Evolutionary conservation across 1,140 invertebrate species (phyloP), one percentile per base, ranked within the genome.

Genomic region (Calycopis cecrops): DNA sequence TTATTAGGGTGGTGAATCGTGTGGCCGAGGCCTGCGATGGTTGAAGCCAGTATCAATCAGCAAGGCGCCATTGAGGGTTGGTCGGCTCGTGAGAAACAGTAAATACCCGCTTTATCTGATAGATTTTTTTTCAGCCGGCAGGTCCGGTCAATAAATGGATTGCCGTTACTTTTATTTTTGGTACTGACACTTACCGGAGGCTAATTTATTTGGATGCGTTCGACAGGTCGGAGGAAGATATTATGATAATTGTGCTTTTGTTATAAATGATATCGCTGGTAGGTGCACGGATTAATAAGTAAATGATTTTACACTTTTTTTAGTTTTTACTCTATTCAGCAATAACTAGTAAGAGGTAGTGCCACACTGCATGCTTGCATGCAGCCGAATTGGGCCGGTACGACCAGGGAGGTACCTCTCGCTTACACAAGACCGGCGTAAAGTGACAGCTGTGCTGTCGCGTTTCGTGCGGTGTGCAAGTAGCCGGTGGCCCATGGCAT

Each of bases 101-200:
- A 87, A 87, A 87, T 85, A 87, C 78, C 73, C 77, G 71, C 66
- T 78, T 87, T 87, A 87, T 87, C 83, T 76, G 76, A 85, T 82
- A 79, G 71, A 76, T 64, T 81, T 85, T 83, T 84, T 85, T 85
- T 77, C 58, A 76, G 71, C 67, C 78, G 70, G 73, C 77, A 69
- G 79, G 81, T 85, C 81, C 79, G 62, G 71, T 80, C 83, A 80
- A 83, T 87, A 84, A 87, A 85, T 85, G 79, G 79, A 77, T 87
- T 84, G 69, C 81, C 79, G 81, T 87, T 87, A 87, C 61, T 68
- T 85, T 86, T 85, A 80, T 83, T 86, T 82, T 82, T 78, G 68
- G 62, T 71, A 66, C 66, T 61, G 68, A 69, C 60, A 62, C 76
- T 79, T 60, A 51, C 52, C 71, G 79, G 71, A 63, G 70, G 73